phyloP scores from a whole-genome alignment of 1,140 invertebrate genomes.

The Oncopeltus fasciatus region DNA sequence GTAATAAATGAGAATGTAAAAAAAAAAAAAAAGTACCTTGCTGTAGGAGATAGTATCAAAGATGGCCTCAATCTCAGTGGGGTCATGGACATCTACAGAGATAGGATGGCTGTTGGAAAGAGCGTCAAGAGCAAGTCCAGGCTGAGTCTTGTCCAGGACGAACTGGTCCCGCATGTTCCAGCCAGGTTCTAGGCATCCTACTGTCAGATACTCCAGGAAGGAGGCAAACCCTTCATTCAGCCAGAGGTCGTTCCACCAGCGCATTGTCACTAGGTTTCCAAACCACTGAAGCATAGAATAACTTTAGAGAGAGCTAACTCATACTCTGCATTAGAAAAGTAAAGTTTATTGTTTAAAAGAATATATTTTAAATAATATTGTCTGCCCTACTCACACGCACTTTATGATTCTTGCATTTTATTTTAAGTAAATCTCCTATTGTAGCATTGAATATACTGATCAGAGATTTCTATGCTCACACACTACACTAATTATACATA shows the following conservation, averaged over 20 bases:
- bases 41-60: constrained; percentile 78
- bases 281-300: constrained; percentile 56
- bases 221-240: constrained; percentile 77
- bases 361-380: too few relatives aligned
- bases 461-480: too few relatives aligned
- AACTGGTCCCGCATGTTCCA: constrained; percentile 49
- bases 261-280: constrained; percentile 77
- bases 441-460: too few relatives aligned
- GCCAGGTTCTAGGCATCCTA: constrained; percentile 38
- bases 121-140: constrained; percentile 57
- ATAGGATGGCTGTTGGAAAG: constrained; percentile 69
- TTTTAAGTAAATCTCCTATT: too few relatives aligned
- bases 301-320: too few relatives aligned
- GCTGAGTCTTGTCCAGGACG: constrained; percentile 46
- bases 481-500: too few relatives aligned
- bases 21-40: too few relatives aligned
- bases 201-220: constrained; percentile 61
- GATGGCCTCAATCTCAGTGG: constrained; percentile 69
- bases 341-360: too few relatives aligned
- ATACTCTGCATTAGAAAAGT: too few relatives aligned
- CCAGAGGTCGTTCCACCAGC: constrained; percentile 79
- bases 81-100: constrained; percentile 60
- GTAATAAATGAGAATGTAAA: too few relatives aligned
- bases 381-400: too few relatives aligned
- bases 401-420: too few relatives aligned